Conservation (phyloP, 2,797 vertebrate species). For the Iguana delicatissima region DNA sequence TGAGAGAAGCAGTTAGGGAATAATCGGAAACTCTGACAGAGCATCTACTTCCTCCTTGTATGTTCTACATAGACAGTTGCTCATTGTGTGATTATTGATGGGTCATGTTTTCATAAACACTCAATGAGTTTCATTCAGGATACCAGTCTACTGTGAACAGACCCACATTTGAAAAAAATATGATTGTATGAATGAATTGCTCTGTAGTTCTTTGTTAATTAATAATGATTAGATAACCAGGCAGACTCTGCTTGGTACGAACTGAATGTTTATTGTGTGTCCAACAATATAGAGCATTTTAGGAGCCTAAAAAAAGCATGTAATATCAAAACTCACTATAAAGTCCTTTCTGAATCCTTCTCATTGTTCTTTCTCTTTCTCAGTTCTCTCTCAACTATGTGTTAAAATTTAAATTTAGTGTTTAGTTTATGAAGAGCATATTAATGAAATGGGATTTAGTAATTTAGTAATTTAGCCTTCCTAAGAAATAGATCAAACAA, state of each 20-base stretch:
- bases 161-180: fast-evolving
- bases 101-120: slow-evolving; percentile 18
- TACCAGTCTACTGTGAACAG: not conserved
- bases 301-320: not conserved
- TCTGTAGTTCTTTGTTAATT: not conserved
- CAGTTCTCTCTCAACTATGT: not conserved
- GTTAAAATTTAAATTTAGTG: not conserved
- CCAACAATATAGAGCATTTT: slow-evolving; percentile 6
- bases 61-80: slow-evolving; percentile 21
- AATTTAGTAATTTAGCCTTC: not conserved
- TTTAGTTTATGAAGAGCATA: not conserved
- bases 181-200: fast-evolving
- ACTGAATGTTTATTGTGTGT: fast-evolving
- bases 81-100: slow-evolving; percentile 47
- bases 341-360: not conserved
- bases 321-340: not conserved
- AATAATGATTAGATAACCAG: not conserved
- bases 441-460: not conserved
- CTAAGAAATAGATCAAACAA: not conserved
- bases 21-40: slow-evolving; percentile 52
- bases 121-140: slow-evolving; percentile 34
- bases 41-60: not conserved
- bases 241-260: not conserved
- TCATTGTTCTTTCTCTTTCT: not conserved
- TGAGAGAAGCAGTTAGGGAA: slow-evolving; percentile 64